Percentiles rank a stretch among this genome's conserved stretches.
phyloP scores from a whole-genome alignment of 1,140 invertebrate genomes.

The Aplysia californica region DNA sequence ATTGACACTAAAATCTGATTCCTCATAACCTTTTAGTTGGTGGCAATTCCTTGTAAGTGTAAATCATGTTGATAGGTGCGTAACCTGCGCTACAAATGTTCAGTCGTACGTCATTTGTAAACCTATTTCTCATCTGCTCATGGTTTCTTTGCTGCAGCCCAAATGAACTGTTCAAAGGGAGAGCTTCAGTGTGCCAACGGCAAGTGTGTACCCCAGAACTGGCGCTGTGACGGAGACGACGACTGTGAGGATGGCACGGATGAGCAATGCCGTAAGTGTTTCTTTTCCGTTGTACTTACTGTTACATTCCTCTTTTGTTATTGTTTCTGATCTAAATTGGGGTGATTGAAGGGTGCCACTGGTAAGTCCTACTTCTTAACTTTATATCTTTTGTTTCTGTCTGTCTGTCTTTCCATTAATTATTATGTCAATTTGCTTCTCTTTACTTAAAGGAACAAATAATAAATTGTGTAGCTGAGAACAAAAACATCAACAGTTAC shows the following conservation, averaged over 20 bases:
- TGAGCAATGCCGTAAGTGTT: constrained; percentile 57
- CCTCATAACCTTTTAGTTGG: no score
- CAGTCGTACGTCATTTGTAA: background rate
- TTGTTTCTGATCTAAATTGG: background rate
- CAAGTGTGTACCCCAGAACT: constrained; percentile 89
- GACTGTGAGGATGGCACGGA: constrained; percentile 58
- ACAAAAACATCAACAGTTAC: no score
- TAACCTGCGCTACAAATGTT: background rate
- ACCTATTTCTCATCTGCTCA: background rate
- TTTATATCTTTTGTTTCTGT: background rate
- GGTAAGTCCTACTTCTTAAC: background rate
- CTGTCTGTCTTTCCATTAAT: background rate
- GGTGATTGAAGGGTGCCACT: no score
- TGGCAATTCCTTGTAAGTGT: no score
- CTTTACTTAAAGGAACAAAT: no score
- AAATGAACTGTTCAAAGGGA: constrained; percentile 52
- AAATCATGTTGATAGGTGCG: background rate
- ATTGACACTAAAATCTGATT: no score
- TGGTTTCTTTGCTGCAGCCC: constrained; percentile 34
- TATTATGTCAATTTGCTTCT: background rate
- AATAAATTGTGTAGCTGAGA: no score
- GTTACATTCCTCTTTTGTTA: background rate
- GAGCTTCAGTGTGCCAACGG: constrained; percentile 63
- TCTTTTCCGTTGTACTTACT: constrained; percentile 5
- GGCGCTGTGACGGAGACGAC: constrained; percentile 71